phyloP scores from a whole-genome alignment of 2,888 invertebrate species.

The Nomada hirtipes region DNA sequence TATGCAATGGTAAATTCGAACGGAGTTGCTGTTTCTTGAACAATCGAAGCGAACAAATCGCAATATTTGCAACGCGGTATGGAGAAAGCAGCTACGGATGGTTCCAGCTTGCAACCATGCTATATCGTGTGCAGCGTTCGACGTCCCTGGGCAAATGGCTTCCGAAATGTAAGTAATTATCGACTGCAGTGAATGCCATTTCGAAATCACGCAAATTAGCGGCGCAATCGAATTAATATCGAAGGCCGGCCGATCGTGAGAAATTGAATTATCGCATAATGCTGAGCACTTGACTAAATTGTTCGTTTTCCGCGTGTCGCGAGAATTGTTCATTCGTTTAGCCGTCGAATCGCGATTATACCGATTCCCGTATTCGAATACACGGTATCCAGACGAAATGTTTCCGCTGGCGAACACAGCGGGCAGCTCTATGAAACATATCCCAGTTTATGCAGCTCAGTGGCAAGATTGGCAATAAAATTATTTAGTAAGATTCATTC shows the following conservation, averaged over 20 bases:
- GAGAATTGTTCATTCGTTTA: constrained; percentile 24
- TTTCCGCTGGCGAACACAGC: neutral
- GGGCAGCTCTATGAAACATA: too few species aligned
- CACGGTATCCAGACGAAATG: neutral
- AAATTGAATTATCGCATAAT: constrained; percentile 47
- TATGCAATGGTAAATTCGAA: too few species aligned
- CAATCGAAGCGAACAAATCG: too few species aligned
- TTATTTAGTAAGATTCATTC: too few species aligned
- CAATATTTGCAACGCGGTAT: too few species aligned
- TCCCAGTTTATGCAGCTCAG: too few species aligned
- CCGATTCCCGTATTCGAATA: neutral
- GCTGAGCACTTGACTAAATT: constrained; percentile 49
- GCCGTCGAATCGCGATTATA: neutral
- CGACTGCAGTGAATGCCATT: constrained; percentile 34
- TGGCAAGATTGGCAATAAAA: too few species aligned
- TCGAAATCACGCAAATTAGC: constrained; percentile 52
- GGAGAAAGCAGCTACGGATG: neutral
- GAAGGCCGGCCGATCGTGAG: constrained; percentile 33
- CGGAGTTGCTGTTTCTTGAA: too few species aligned
- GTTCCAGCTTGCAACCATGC: neutral
- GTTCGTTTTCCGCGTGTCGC: constrained; percentile 43
- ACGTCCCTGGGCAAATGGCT: constrained; percentile 32
- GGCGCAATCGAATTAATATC: constrained; percentile 49
- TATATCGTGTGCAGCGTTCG: constrained; percentile 11
- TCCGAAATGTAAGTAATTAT: constrained; percentile 52